These are phyloP conservation scores for Pseudococcus jackbeardsleyi DNA, from an alignment of 2,888 invertebrate genomes.

Conservation along the genomic window DNA sequence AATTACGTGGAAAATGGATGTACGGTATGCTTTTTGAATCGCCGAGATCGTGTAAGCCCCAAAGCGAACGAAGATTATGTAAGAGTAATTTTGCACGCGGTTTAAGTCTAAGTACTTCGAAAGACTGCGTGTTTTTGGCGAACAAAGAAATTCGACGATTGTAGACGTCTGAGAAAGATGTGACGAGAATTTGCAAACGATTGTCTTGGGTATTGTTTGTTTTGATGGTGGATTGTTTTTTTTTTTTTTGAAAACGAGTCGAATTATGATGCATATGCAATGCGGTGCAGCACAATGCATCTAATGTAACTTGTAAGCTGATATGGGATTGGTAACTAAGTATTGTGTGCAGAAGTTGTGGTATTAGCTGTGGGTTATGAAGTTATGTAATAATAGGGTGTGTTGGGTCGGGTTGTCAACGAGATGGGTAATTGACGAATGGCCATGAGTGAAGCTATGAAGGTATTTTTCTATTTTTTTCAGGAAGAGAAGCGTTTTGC, in stretches of 20 bases:
- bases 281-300: background rate
- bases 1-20: conserved; percentile 43
- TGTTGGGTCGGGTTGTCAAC: background rate
- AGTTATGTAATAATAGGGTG: background rate
- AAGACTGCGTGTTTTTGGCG: background rate
- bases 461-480: too few relatives aligned
- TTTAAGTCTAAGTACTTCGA: background rate
- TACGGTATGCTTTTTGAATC: background rate
- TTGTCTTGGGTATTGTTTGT: background rate
- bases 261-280: background rate
- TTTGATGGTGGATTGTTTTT: background rate
- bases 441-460: too few relatives aligned
- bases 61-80: conserved; percentile 15
- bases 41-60: conserved; percentile 6
- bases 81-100: conserved; percentile 31
- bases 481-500: too few relatives aligned
- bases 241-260: background rate
- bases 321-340: background rate
- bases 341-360: background rate
- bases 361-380: background rate
- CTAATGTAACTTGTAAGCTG: background rate
- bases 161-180: background rate
- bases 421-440: too few relatives aligned
- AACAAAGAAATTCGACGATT: conserved; percentile 11
- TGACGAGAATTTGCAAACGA: background rate